Evolutionary conservation across 2,113 vertebrate genomes (phyloP), one percentile per base, ranked within the genome.

Genomic region (Epinephelus moara): DNA sequence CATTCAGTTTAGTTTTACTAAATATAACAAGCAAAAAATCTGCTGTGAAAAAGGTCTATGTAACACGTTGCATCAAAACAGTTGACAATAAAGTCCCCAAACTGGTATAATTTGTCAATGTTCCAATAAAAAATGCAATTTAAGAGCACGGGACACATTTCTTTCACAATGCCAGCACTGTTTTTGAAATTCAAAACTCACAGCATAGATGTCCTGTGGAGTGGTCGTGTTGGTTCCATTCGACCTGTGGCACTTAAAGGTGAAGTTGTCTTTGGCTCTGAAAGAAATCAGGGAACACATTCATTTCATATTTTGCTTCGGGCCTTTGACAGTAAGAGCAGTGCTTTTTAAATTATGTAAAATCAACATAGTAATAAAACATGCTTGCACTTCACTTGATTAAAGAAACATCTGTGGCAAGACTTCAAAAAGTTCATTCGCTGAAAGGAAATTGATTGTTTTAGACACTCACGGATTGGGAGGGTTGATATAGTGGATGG

Each of bases 191-290:
- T 13, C 18, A 21, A 56, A 27, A 96, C 97, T 76, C 86, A 99
- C 98, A 92, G 98, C 98, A 14, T 99, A 99, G 87, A 99, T 99
- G 93, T 99, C 98, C 88, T 99, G 98, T 70, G 98, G 98, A 50
- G 97, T 98, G 57, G 98, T 95, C 5, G 98, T 99, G 88, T 99
- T 99, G 80, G 98, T 99, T 87, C 98, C 98, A n/a, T 99, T 99
- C 62, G 98, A 99, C 62, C 98, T 96, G 89, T 99, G 98, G 90
- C 98, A 99, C 93, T 99, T 99, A 89, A 99, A 99, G 84, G 98
- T 99, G 81, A 99, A 99, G 94, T 99, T 99, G 88, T 99, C 98
- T 96, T 99, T 99, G 92, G 98, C 97, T 50, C 98, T 99, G 78
- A 85, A 68, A 53, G 56, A 18, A 25, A 78, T 18, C 5, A 63